A percentile compares a stretch with the other conserved stretches of the same genome.
Evolutionary conservation across 2,797 vertebrate species (phyloP).

Genomic region (Lutjanus campechanus): DNA sequence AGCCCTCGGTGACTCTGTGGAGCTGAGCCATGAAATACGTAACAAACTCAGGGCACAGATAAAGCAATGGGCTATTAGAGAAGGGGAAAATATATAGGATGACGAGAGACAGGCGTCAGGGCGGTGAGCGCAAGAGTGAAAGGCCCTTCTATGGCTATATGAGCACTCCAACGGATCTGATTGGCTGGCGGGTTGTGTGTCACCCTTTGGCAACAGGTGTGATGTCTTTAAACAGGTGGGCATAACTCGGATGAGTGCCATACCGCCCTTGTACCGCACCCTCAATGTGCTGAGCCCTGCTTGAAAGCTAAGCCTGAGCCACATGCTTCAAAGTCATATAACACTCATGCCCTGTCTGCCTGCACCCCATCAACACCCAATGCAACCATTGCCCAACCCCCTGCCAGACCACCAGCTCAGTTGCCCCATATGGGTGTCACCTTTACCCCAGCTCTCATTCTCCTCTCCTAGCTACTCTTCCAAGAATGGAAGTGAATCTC

Average conservation of each 20-base stretch:
- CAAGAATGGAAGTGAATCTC: conserved; percentile 72
- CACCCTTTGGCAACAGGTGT: conserved; percentile 85
- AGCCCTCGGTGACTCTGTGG: conserved; percentile 29
- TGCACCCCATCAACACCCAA: conserved; percentile 59
- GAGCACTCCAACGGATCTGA: conserved; percentile 61
- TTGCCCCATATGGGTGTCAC: conserved; percentile 75
- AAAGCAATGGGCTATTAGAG: conserved; percentile 45
- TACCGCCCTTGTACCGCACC: conserved; percentile 82
- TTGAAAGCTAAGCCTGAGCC: conserved; percentile 77
- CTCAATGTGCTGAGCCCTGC: conserved; percentile 83
- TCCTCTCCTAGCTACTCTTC: conserved; percentile 55
- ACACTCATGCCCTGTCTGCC: conserved; percentile 62
- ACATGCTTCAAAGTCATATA: conserved; percentile 82
- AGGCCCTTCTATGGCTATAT: conserved; percentile 85
- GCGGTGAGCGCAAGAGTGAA: conserved; percentile 32
- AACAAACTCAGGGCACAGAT: conserved; percentile 40
- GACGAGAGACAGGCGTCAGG: conserved; percentile 32
- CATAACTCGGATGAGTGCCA: conserved; percentile 87
- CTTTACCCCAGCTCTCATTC: conserved; percentile 55
- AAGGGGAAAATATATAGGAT: conserved; percentile 39
- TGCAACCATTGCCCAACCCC: conserved; percentile 49
- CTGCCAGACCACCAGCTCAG: conserved; percentile 61
- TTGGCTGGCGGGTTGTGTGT: conserved; percentile 74
- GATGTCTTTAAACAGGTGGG: conserved; percentile 83
- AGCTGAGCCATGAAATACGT: conserved; percentile 20